Conservation (phyloP, 2,888 invertebrate species). For the Parelbella ahira region DNA sequence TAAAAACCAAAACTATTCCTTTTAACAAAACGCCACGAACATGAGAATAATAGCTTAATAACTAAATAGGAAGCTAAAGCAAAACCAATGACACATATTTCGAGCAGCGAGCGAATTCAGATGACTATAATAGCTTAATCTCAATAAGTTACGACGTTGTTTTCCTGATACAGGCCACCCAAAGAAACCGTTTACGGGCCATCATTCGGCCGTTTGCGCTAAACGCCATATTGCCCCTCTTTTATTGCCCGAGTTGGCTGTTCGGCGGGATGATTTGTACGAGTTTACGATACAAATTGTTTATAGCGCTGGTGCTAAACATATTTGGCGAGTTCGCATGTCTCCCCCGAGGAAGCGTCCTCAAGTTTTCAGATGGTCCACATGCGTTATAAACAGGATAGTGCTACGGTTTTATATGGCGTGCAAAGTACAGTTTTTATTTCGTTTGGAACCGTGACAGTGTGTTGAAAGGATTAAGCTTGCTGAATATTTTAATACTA, state of each 20-base stretch:
- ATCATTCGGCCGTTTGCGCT: constrained; percentile 48
- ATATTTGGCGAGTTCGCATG: constrained; percentile 23
- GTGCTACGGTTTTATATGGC: constrained; percentile 8
- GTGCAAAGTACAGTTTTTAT: constrained; percentile 10
- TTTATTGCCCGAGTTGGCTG: constrained; percentile 57
- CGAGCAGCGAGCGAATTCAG: too few relatives aligned
- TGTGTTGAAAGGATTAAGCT: constrained; percentile 7
- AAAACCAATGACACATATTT: too few relatives aligned
- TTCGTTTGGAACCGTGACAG: background rate
- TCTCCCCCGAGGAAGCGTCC: constrained; percentile 17
- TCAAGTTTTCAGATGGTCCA: constrained; percentile 8
- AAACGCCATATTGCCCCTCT: constrained; percentile 50
- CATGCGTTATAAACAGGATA: constrained; percentile 19
- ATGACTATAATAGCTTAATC: constrained; percentile 15
- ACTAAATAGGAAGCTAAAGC: too few relatives aligned
- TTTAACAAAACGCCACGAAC: too few relatives aligned
- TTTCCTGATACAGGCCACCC: constrained; percentile 19
- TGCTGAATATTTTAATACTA: constrained; percentile 8
- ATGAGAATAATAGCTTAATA: too few relatives aligned
- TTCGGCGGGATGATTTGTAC: constrained; percentile 43
- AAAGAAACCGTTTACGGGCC: constrained; percentile 40
- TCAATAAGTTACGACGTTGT: constrained; percentile 20
- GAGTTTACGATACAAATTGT: constrained; percentile 41
- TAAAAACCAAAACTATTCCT: too few relatives aligned
- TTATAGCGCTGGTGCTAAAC: constrained; percentile 31